phyloP scores from a whole-genome alignment of 2,888 invertebrate genomes.

The Xylophagus ater region DNA sequence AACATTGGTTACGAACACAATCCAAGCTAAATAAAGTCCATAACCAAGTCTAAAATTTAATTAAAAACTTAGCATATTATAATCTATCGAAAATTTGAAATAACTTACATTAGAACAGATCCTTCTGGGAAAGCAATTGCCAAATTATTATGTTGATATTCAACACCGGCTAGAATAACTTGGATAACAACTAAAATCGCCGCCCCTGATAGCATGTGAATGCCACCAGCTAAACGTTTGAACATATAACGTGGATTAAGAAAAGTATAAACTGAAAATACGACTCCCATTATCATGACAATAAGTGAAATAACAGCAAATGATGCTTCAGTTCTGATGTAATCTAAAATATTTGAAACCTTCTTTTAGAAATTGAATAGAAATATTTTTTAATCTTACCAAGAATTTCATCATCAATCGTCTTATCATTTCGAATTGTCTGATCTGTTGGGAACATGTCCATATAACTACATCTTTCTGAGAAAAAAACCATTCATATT shows the following conservation, averaged over 20 bases:
- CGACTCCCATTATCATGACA: constrained; percentile 69
- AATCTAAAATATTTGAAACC: constrained; percentile 47
- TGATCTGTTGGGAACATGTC: constrained; percentile 49
- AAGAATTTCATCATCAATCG: constrained; percentile 44
- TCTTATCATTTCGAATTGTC: constrained; percentile 41
- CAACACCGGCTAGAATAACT: constrained; percentile 62
- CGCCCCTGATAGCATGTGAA: constrained; percentile 74
- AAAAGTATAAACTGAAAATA: constrained; percentile 75
- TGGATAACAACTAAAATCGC: constrained; percentile 73
- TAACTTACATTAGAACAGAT: constrained; percentile 49
- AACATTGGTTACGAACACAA: constrained; percentile 59
- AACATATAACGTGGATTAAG: constrained; percentile 78
- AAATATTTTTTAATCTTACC: constrained; percentile 37
- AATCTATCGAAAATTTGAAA: not conserved
- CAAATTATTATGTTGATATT: constrained; percentile 56
- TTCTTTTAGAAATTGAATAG: not conserved
- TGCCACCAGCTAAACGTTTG: constrained; percentile 72
- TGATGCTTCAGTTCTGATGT: constrained; percentile 70
- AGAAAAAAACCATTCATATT: constrained; percentile 19
- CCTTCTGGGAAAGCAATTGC: constrained; percentile 54
- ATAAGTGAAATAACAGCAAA: constrained; percentile 73
- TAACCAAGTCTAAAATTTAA: constrained; percentile 56
- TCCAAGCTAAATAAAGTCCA: constrained; percentile 65
- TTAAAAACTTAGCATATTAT: constrained; percentile 7
- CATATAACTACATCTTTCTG: constrained; percentile 49